These are phyloP conservation scores for Sprattus sprattus DNA, from an alignment of 2,113 vertebrate species.

Conservation along the genomic window DNA sequence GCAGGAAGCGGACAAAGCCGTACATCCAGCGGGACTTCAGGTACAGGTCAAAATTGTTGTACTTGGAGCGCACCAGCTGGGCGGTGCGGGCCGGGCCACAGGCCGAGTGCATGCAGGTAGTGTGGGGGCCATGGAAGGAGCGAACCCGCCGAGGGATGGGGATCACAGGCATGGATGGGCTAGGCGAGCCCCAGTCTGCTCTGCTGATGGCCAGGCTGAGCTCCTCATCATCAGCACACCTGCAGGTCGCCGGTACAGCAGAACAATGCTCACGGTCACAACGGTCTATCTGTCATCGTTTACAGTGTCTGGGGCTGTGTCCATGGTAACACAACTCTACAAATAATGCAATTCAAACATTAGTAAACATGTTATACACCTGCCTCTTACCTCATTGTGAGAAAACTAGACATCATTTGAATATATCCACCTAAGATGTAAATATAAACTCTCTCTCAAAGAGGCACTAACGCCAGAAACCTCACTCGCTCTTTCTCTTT, in stretches of 20 bases:
- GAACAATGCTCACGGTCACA: neutral
- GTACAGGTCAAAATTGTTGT: slow-evolving; percentile 96
- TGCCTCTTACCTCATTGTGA: no score
- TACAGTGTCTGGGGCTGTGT: neutral
- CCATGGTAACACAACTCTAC: slow-evolving; percentile 5
- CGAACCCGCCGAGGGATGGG: slow-evolving; percentile 95
- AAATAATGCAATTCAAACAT: neutral
- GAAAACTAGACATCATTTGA: no score
- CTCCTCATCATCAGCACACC: neutral
- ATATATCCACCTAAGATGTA: no score
- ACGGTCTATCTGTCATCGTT: neutral
- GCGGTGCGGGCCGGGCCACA: slow-evolving; percentile 83
- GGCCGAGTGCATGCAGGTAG: slow-evolving; percentile 94
- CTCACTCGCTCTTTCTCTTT: no score
- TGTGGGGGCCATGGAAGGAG: slow-evolving; percentile 96
- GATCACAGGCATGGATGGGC: slow-evolving; percentile 92
- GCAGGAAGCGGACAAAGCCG: slow-evolving; percentile 91
- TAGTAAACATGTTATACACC: neutral
- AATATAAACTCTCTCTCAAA: no score
- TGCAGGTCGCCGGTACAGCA: neutral
- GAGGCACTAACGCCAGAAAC: no score
- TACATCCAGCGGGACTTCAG: slow-evolving; percentile 93
- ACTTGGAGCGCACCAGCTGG: slow-evolving; percentile 89
- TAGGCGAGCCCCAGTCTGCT: slow-evolving; percentile 55
- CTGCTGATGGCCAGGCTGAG: neutral